These are phyloP conservation scores for Platerodrilus igneus DNA, from an alignment of 2,888 invertebrate genomes.

Conservation along the genomic window DNA sequence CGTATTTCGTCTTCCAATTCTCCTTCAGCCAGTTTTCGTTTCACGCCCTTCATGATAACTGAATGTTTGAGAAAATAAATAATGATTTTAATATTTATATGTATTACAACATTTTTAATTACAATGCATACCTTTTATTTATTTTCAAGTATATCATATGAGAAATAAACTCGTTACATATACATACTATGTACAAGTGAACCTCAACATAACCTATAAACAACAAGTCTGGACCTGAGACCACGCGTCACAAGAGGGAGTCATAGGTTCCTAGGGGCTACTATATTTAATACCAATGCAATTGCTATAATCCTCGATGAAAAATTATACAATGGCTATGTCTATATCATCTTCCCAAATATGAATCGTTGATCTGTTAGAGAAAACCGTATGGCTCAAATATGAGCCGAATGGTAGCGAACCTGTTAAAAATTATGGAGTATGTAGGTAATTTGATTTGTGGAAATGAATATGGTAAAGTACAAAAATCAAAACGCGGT, in stretches of 20 bases:
- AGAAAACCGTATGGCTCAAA: constrained; percentile 9
- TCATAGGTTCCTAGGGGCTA: constrained; percentile 3
- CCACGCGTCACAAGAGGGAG: constrained; percentile 2
- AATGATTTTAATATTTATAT: constrained; percentile 1
- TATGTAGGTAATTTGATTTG: too few species aligned
- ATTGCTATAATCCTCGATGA: constrained; percentile 1
- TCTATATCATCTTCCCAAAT: constrained; percentile 5
- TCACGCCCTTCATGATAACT: constrained; percentile 2
- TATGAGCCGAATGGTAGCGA: constrained; percentile 7
- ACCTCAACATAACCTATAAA: constrained; percentile 6
- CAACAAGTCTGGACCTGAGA: constrained; percentile 6
- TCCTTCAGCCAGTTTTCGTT: constrained; percentile 1
- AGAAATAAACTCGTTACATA: neutral
- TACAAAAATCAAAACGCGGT: too few species aligned
- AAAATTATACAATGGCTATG: constrained; percentile 5
- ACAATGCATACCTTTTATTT: constrained; percentile 3
- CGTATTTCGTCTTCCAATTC: constrained; percentile 2
- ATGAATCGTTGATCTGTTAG: constrained; percentile 7
- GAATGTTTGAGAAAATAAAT: constrained; percentile 1
- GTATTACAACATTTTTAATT: constrained; percentile 1
- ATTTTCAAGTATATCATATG: constrained; percentile 1
- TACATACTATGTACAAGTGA: neutral
- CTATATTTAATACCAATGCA: constrained; percentile 3
- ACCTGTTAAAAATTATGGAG: too few species aligned
- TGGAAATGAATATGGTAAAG: too few species aligned